Evolutionary conservation across 2,888 invertebrate species (phyloP).

Genomic region (Salpingus planirostris): DNA sequence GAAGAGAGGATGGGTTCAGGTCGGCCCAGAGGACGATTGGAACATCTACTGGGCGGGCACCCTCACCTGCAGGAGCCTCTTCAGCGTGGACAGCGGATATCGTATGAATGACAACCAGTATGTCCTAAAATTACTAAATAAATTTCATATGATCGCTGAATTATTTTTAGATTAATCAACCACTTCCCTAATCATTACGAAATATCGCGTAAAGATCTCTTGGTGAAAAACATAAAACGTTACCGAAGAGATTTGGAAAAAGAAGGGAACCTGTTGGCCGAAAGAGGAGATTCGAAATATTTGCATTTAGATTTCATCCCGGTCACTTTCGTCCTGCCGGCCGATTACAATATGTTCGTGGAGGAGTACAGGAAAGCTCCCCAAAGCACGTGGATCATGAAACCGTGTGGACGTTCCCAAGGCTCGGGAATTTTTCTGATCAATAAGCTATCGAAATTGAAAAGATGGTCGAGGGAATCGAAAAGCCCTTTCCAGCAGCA

Average conservation of each 20-base stretch:
- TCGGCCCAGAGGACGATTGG: conserved; percentile 87
- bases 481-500: conserved; percentile 79
- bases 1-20: conserved; percentile 82
- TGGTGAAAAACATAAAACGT: conserved; percentile 92
- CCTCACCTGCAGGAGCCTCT: conserved; percentile 81
- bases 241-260: conserved; percentile 89
- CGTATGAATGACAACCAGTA: conserved; percentile 87
- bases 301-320: conserved; percentile 86
- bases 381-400: conserved; percentile 96
- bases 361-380: conserved; percentile 93
- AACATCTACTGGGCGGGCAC: conserved; percentile 94
- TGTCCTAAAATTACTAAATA: conserved; percentile 33
- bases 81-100: conserved; percentile 87
- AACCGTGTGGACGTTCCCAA: conserved; percentile 91
- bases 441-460: conserved; percentile 88
- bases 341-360: conserved; percentile 95
- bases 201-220: conserved; percentile 86
- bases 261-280: conserved; percentile 79
- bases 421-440: conserved; percentile 93
- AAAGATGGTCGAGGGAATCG: conserved; percentile 81
- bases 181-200: conserved; percentile 97
- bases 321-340: conserved; percentile 85
- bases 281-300: conserved; percentile 71
- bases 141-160: not conserved
- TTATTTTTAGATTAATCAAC: conserved; percentile 65